Evolutionary conservation across 2,113 vertebrate genomes (phyloP).

Genomic region (Etheostoma spectabile): DNA sequence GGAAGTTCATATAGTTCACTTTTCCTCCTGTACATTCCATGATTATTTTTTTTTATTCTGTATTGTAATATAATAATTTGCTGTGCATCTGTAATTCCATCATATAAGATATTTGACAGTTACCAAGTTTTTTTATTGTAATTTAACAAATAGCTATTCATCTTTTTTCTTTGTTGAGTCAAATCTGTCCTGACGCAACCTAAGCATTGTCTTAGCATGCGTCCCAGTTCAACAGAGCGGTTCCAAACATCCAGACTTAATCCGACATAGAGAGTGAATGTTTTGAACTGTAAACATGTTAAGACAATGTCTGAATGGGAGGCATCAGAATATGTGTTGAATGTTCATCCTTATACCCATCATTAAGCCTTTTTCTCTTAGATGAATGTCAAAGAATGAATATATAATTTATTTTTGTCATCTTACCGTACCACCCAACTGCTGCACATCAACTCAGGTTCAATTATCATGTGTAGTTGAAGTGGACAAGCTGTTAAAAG

Average conservation of each 20-base stretch:
- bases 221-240: neutral
- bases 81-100: slow-evolving; percentile 4
- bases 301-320: slow-evolving; percentile 1
- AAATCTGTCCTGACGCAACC: neutral
- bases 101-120: slow-evolving; percentile 9
- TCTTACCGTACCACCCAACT: slow-evolving; percentile 61
- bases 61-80: slow-evolving; percentile 9
- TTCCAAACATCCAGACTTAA: neutral
- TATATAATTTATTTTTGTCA: slow-evolving; percentile 47
- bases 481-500: slow-evolving; percentile 11
- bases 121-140: neutral
- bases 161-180: neutral
- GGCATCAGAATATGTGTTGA: slow-evolving; percentile 42
- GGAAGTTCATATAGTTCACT: slow-evolving; percentile 49
- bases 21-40: slow-evolving; percentile 64
- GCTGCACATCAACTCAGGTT: slow-evolving; percentile 77
- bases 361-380: slow-evolving; percentile 68
- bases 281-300: slow-evolving; percentile 13
- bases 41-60: neutral
- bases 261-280: slow-evolving; percentile 2
- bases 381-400: slow-evolving; percentile 75
- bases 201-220: neutral
- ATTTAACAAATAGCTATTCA: slow-evolving; percentile 18
- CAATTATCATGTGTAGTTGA: slow-evolving; percentile 23
- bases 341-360: slow-evolving; percentile 59